phyloP scores from a whole-genome alignment of 2,113 vertebrate genomes.

The Chlamydotis undulata region DNA sequence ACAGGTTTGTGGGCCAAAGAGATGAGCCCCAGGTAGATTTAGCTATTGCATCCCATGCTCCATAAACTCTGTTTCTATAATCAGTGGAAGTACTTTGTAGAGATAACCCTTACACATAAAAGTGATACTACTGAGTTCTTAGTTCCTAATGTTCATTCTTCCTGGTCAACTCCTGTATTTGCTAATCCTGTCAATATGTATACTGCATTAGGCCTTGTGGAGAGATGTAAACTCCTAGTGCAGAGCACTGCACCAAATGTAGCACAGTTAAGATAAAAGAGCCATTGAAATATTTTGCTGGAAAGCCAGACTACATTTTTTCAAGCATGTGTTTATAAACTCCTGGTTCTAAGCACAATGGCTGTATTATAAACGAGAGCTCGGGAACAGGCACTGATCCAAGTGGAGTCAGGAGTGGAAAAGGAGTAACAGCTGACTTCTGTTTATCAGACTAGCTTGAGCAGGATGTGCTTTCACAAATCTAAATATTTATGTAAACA shows the following conservation, averaged over 20 bases:
- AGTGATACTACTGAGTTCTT: not conserved
- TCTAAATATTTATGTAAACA: slow-evolving; percentile 72
- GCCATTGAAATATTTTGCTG: slow-evolving; percentile 51
- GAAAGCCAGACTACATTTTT: slow-evolving; percentile 38
- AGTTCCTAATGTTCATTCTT: not conserved
- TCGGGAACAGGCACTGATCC: slow-evolving; percentile 32
- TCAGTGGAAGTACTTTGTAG: not conserved
- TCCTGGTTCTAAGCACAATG: slow-evolving; percentile 54
- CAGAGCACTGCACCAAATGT: not conserved
- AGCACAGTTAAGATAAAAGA: slow-evolving; percentile 30
- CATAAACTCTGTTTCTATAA: not conserved
- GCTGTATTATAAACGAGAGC: slow-evolving; percentile 33
- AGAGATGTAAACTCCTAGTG: not conserved
- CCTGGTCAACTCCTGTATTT: not conserved
- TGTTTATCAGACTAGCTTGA: slow-evolving; percentile 55
- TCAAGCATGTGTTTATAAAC: slow-evolving; percentile 62
- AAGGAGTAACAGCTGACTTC: slow-evolving; percentile 55
- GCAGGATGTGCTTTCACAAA: slow-evolving; percentile 60
- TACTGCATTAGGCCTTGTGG: not conserved
- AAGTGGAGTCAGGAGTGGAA: not conserved
- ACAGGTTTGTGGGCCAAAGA: not conserved
- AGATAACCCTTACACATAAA: not conserved
- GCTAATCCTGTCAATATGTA: not conserved
- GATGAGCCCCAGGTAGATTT: not conserved
- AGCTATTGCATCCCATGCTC: not conserved